Evolutionary conservation across 2,113 vertebrate species (phyloP).

Genomic region (Neofelis nebulosa): DNA sequence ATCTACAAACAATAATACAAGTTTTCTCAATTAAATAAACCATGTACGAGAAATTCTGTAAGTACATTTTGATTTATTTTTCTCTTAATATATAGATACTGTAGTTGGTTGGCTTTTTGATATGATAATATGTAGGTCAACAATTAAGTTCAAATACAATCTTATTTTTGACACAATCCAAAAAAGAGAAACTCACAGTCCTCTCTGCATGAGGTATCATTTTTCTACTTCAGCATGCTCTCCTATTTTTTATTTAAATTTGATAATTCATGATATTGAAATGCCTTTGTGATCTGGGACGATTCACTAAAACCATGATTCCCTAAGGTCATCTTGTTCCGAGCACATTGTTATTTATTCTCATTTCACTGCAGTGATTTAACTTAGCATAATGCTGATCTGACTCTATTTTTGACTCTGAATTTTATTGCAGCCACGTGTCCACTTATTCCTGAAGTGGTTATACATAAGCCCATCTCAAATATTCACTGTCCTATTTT

Average conservation of each 20-base stretch:
- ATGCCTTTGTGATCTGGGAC: slow-evolving; percentile 50
- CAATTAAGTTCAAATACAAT: slow-evolving; percentile 38
- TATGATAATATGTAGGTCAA: neutral
- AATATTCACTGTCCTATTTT: slow-evolving; percentile 58
- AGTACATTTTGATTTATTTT: neutral
- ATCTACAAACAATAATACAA: neutral
- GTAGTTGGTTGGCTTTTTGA: neutral
- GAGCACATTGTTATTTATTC: slow-evolving; percentile 56
- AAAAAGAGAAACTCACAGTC: neutral
- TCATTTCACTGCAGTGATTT: slow-evolving; percentile 46
- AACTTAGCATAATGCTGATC: slow-evolving; percentile 72
- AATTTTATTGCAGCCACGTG: slow-evolving; percentile 57
- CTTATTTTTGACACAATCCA: neutral
- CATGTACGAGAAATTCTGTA: neutral
- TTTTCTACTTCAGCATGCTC: slow-evolving; percentile 31
- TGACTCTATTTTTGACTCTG: slow-evolving; percentile 63
- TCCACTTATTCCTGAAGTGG: slow-evolving; percentile 68
- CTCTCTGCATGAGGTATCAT: neutral
- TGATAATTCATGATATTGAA: slow-evolving; percentile 61
- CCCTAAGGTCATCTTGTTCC: slow-evolving; percentile 49
- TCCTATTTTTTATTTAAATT: slow-evolving; percentile 50
- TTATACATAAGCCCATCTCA: slow-evolving; percentile 69
- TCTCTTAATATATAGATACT: neutral
- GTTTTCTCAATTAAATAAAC: neutral
- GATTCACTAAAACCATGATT: slow-evolving; percentile 39